Evolutionary conservation across 1,140 invertebrate genomes (phyloP).

Genomic region (Marisa cornuarietis): DNA sequence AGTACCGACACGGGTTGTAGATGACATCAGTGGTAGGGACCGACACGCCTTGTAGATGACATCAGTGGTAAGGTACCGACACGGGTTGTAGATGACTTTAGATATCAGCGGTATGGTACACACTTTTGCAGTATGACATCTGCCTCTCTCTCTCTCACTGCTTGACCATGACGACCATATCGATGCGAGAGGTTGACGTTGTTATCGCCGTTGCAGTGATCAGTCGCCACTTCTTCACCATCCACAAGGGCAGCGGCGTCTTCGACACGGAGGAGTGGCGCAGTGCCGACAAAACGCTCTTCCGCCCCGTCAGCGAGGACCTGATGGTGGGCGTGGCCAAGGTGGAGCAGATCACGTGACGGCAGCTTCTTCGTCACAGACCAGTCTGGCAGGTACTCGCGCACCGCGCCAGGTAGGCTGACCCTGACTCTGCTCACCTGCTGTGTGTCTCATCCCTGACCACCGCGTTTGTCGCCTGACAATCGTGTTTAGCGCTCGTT

Average conservation of each 20-base stretch:
- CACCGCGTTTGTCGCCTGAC: background rate
- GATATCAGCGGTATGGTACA: too few species aligned
- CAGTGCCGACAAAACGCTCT: slow-evolving; percentile 57
- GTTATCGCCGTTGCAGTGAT: background rate
- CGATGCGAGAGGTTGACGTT: background rate
- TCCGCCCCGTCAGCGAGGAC: slow-evolving; percentile 57
- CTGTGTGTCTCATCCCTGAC: background rate
- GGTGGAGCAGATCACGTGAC: slow-evolving; percentile 61
- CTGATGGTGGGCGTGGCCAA: slow-evolving; percentile 58
- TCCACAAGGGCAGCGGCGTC: slow-evolving; percentile 44
- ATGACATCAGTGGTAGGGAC: too few species aligned
- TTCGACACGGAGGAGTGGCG: slow-evolving; percentile 63
- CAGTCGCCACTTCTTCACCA: slow-evolving; percentile 31
- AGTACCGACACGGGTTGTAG: too few species aligned
- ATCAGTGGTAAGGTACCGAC: too few species aligned
- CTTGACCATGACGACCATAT: too few species aligned
- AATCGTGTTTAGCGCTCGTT: background rate
- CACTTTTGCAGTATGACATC: too few species aligned
- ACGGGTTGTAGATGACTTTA: too few species aligned
- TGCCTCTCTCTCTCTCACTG: too few species aligned
- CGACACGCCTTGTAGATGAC: too few species aligned
- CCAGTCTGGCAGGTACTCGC: slow-evolving; percentile 57
- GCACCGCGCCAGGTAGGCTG: slow-evolving; percentile 54
- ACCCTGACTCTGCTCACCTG: background rate
- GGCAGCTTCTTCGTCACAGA: slow-evolving; percentile 64